Evolutionary conservation across 2,888 invertebrate genomes (phyloP).

Genomic region (Campoplex capitator): DNA sequence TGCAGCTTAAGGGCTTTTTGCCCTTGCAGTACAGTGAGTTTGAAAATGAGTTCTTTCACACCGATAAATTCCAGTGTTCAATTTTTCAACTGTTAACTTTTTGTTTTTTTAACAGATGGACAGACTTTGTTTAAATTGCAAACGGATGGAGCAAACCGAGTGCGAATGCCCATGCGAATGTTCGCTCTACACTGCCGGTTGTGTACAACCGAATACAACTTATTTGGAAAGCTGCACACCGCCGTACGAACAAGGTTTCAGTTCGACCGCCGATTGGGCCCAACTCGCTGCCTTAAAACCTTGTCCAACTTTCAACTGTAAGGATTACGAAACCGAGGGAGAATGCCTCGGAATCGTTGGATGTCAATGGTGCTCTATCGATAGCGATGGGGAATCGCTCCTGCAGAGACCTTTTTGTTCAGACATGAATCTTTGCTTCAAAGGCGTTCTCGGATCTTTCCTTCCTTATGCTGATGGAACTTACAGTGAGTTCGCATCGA

Average conservation of each 20-base stretch:
- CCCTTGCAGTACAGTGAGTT: slow-evolving; percentile 93
- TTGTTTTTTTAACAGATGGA: slow-evolving; percentile 86
- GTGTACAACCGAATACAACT: slow-evolving; percentile 79
- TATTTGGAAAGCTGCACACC: slow-evolving; percentile 78
- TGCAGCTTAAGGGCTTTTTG: slow-evolving; percentile 94
- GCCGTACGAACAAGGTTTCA: slow-evolving; percentile 80
- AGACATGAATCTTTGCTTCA: slow-evolving; percentile 92
- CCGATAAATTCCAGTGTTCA: too few relatives aligned
- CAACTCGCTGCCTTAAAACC: slow-evolving; percentile 86
- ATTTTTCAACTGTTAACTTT: too few relatives aligned
- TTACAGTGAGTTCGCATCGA: slow-evolving; percentile 82
- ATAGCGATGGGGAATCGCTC: slow-evolving; percentile 90
- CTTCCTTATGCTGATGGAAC: slow-evolving; percentile 93
- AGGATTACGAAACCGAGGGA: slow-evolving; percentile 87
- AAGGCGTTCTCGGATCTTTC: slow-evolving; percentile 92
- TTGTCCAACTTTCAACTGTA: slow-evolving; percentile 90
- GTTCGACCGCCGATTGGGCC: slow-evolving; percentile 76
- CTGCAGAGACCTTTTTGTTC: slow-evolving; percentile 92
- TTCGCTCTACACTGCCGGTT: slow-evolving; percentile 86
- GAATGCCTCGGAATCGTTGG: slow-evolving; percentile 91
- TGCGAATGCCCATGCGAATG: slow-evolving; percentile 99
- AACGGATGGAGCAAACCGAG: slow-evolving; percentile 96
- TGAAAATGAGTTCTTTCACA: not conserved
- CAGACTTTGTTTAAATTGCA: slow-evolving; percentile 95
- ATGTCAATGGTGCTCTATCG: slow-evolving; percentile 96